These are phyloP conservation scores for Sabatieria punctata DNA, from an alignment of 2,888 invertebrate species.

Conservation along the genomic window DNA sequence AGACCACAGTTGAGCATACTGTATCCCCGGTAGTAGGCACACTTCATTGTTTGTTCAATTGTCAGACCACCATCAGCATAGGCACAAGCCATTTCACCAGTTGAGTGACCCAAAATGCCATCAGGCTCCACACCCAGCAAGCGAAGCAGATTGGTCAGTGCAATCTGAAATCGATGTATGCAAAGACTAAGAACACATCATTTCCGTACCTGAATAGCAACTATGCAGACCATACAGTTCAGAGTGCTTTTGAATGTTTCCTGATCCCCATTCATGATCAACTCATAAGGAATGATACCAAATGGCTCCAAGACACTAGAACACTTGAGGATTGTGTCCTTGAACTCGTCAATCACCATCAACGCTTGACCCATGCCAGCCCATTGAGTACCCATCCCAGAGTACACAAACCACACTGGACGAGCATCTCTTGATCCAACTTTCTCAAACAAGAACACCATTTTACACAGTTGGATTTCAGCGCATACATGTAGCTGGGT, in stretches of 20 bases:
- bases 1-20: too few relatives aligned
- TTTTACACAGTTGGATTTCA: too few relatives aligned
- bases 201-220: slow-evolving; percentile 58
- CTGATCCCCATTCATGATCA: slow-evolving; percentile 56
- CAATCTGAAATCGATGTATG: slow-evolving; percentile 50
- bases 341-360: slow-evolving; percentile 2
- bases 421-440: neutral
- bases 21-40: slow-evolving; percentile 80
- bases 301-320: slow-evolving; percentile 49
- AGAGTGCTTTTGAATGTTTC: slow-evolving; percentile 61
- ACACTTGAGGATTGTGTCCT: neutral
- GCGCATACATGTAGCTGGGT: too few relatives aligned
- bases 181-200: neutral
- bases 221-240: slow-evolving; percentile 65
- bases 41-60: slow-evolving; percentile 72
- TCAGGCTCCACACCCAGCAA: slow-evolving; percentile 59
- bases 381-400: slow-evolving; percentile 95
- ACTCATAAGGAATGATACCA: slow-evolving; percentile 56
- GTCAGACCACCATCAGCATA: slow-evolving; percentile 86
- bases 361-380: slow-evolving; percentile 56
- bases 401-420: slow-evolving; percentile 73
- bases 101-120: slow-evolving; percentile 84
- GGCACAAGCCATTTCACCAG: slow-evolving; percentile 72
- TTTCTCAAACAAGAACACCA: slow-evolving; percentile 6
- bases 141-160: slow-evolving; percentile 64